phyloP scores from a whole-genome alignment of 2,797 vertebrate genomes.

The Poecile montanus region DNA sequence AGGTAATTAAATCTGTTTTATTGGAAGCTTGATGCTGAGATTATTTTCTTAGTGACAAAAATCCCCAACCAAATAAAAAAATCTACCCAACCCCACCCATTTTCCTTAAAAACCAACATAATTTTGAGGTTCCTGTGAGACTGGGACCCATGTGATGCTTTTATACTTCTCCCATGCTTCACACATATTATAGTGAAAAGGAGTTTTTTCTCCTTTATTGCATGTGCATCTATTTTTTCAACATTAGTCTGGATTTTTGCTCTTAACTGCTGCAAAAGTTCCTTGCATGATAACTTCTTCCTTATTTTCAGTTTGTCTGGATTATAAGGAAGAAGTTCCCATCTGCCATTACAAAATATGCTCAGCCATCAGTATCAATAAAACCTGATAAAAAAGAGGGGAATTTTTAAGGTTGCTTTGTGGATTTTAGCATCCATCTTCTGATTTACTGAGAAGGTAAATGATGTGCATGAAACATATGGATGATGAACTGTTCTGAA shows the following conservation, averaged over 20 bases:
- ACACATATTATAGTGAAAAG: not conserved
- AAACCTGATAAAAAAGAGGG: not conserved
- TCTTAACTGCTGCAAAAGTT: not conserved
- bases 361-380: not conserved
- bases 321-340: not conserved
- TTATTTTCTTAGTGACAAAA: not conserved
- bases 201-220: not conserved
- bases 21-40: not conserved
- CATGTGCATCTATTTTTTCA: not conserved
- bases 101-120: not conserved
- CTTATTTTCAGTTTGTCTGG: not conserved
- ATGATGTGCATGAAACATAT: constrained; percentile 7
- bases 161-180: not conserved
- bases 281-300: not conserved
- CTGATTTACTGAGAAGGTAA: constrained; percentile 42
- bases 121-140: not conserved
- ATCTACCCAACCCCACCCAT: not conserved
- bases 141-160: not conserved
- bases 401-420: constrained; percentile 7
- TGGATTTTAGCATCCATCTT: constrained; percentile 22
- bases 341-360: not conserved
- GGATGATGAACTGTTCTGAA: constrained; percentile 49
- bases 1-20: not conserved
- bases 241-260: not conserved
- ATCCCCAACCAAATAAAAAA: not conserved